Percentiles rank a stretch among this genome's conserved stretches.
These are phyloP conservation scores for Setipinna tenuifilis DNA, from an alignment of 2,797 vertebrate species.

Conservation along the genomic window DNA sequence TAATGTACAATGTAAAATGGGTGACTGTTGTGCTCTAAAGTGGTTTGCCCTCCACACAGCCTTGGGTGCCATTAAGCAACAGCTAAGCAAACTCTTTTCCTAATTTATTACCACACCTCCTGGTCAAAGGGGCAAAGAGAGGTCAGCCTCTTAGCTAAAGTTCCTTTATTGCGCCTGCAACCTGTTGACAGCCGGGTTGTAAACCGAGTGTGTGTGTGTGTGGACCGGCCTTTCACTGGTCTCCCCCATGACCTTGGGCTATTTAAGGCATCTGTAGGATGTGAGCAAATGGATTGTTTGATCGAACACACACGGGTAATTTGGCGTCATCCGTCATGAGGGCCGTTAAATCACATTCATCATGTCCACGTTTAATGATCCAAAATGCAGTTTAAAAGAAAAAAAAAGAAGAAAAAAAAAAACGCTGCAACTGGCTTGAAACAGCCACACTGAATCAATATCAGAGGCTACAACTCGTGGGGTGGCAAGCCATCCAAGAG, in stretches of 20 bases:
- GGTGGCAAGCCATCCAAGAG: not conserved
- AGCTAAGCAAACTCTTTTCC: not conserved
- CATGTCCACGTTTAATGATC: not conserved
- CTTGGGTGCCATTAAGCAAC: not conserved
- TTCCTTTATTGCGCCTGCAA: slow-evolving; percentile 13
- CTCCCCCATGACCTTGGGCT: not conserved
- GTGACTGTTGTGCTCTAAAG: not conserved
- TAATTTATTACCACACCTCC: not conserved
- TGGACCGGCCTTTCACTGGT: slow-evolving; percentile 37
- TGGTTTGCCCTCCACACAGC: not conserved
- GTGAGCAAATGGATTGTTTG: slow-evolving; percentile 10
- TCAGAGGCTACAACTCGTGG: not conserved
- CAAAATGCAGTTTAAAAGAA: slow-evolving; percentile 47
- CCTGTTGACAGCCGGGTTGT: slow-evolving; percentile 41
- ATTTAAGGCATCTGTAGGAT: not conserved
- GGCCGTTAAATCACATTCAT: slow-evolving; percentile 1
- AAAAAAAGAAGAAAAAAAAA: slow-evolving; percentile 24
- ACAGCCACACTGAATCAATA: slow-evolving; percentile 34
- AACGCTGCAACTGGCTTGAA: not conserved
- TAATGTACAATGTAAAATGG: not conserved
- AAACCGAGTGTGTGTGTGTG: slow-evolving; percentile 62
- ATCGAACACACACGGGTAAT: not conserved
- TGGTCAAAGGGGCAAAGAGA: not conserved
- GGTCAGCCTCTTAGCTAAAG: not conserved
- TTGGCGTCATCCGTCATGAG: not conserved